Evolutionary conservation across 2,888 invertebrate genomes (phyloP).

Genomic region (Volucella inflata): DNA sequence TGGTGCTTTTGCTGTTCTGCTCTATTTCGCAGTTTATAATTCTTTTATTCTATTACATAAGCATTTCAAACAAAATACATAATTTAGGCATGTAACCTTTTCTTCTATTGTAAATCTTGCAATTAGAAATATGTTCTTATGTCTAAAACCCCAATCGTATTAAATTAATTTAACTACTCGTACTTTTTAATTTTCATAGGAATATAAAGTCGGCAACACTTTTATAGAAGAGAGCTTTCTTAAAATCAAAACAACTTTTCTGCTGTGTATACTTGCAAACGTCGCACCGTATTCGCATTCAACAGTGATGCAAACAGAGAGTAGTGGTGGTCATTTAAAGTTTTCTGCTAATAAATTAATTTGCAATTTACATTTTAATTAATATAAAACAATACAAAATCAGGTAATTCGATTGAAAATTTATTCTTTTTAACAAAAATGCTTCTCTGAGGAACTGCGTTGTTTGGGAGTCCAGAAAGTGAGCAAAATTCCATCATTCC

Average conservation of each 20-base stretch:
- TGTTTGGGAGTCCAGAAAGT: constrained; percentile 41
- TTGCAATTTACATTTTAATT: constrained; percentile 21
- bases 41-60: no score
- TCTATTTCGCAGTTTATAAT: no score
- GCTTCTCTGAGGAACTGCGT: not conserved
- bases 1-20: no score
- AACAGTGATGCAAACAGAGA: constrained; percentile 52
- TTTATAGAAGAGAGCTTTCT: constrained; percentile 37
- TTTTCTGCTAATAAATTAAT: constrained; percentile 32
- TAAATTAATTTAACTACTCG: no score
- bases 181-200: not conserved
- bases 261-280: constrained; percentile 26
- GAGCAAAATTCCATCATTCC: constrained; percentile 39
- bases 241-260: constrained; percentile 45
- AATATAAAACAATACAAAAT: not conserved
- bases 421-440: not conserved
- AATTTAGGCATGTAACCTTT: no score
- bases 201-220: constrained; percentile 42
- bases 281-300: constrained; percentile 65
- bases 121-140: no score
- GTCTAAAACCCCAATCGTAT: no score
- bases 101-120: no score
- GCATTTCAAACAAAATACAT: no score
- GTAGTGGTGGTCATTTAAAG: constrained; percentile 36
- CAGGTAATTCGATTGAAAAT: not conserved